These are phyloP conservation scores for Poecilia velifera DNA, from an alignment of 2,797 vertebrate genomes.

Conservation along the genomic window DNA sequence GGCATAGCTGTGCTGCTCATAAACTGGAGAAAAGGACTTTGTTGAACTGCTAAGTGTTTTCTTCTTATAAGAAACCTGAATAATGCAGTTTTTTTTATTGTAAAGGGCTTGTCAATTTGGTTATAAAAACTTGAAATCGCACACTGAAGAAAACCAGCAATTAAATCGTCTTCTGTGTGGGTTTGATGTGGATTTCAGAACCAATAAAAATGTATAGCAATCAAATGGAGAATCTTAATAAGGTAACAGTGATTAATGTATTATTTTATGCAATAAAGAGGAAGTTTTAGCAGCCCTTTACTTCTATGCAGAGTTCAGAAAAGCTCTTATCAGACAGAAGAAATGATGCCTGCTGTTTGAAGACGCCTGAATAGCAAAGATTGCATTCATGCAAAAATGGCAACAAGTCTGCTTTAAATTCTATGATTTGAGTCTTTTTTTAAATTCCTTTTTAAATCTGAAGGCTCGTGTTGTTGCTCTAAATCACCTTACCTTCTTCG, in stretches of 20 bases:
- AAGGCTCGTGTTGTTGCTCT: background rate
- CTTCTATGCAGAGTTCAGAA: background rate
- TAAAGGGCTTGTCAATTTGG: background rate
- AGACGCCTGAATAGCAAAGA: background rate
- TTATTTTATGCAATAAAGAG: background rate
- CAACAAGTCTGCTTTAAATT: background rate
- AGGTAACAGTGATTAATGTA: background rate
- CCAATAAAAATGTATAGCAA: background rate
- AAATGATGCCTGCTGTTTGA: background rate
- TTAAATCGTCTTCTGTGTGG: background rate
- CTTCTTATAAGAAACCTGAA: background rate
- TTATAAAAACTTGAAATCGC: background rate
- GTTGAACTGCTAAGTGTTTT: constrained; percentile 28
- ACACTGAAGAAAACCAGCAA: background rate
- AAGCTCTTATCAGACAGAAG: background rate
- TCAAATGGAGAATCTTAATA: background rate
- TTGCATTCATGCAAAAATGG: background rate
- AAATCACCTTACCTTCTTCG: background rate
- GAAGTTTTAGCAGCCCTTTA: background rate
- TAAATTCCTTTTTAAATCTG: background rate
- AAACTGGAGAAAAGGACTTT: constrained; percentile 34
- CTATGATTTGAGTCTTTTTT: background rate
- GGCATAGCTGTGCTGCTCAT: constrained; percentile 21
- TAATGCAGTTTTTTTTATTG: background rate
- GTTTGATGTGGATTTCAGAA: background rate